These are phyloP conservation scores for Tetragnatha montana DNA, from an alignment of 2,888 invertebrate genomes.

Conservation along the genomic window DNA sequence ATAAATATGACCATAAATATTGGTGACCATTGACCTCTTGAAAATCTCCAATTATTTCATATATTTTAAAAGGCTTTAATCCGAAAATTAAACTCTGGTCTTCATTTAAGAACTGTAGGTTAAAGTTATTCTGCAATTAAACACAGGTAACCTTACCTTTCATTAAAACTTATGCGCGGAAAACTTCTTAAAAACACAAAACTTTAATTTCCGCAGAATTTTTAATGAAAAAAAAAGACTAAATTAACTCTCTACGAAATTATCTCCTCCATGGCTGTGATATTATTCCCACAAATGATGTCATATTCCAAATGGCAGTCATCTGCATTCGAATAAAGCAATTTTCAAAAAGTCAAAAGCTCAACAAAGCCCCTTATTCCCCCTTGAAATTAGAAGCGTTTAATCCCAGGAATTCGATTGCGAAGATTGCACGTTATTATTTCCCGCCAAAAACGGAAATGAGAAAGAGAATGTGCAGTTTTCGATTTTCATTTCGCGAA, in stretches of 20 bases:
- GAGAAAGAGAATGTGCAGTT: not conserved
- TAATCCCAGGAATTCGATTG: not conserved
- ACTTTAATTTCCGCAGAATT: not conserved
- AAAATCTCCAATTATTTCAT: too few relatives aligned
- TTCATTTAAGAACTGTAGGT: too few relatives aligned
- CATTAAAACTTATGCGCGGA: not conserved
- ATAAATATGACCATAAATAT: too few relatives aligned
- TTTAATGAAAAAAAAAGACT: not conserved
- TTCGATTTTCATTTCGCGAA: conserved; percentile 23
- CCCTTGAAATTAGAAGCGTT: not conserved
- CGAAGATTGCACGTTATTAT: not conserved
- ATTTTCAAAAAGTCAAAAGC: not conserved
- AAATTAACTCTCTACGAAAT: not conserved
- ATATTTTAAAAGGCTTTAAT: too few relatives aligned
- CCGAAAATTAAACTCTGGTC: too few relatives aligned
- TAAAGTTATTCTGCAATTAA: not conserved
- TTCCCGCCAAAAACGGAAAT: conserved; percentile 13
- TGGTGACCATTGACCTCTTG: too few relatives aligned
- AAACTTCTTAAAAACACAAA: not conserved
- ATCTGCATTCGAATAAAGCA: not conserved
- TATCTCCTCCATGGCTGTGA: not conserved
- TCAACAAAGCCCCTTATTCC: not conserved
- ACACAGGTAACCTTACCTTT: not conserved
- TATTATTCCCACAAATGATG: not conserved
- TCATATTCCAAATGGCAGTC: not conserved